Percentiles rank a stretch among this genome's conserved stretches.
Evolutionary conservation across 1,140 invertebrate genomes (phyloP).

Genomic region (Trichonephila clavata): DNA sequence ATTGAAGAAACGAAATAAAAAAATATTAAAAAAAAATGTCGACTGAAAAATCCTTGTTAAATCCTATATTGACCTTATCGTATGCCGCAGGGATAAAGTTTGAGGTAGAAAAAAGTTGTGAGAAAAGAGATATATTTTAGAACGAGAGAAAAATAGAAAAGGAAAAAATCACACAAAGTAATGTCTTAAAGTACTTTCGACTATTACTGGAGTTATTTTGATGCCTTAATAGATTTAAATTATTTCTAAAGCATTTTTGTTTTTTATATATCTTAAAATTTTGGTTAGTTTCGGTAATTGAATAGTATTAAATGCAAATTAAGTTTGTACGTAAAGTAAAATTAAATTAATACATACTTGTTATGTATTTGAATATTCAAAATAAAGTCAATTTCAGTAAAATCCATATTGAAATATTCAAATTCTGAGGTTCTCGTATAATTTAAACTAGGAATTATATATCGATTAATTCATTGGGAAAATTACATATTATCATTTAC

Average conservation of each 20-base stretch:
- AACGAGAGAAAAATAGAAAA: background rate
- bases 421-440: no score
- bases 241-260: background rate
- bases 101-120: background rate
- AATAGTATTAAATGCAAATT: no score
- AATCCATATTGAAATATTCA: no score
- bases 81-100: conserved; percentile 25
- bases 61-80: conserved; percentile 59
- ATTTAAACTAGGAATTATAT: no score
- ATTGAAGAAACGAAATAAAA: background rate
- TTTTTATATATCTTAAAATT: background rate
- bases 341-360: no score
- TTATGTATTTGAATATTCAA: no score
- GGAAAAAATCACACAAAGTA: background rate
- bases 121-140: conserved; percentile 15
- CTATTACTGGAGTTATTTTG: background rate
- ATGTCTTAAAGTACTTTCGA: no score
- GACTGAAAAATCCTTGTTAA: conserved; percentile 57
- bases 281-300: no score
- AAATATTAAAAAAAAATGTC: background rate
- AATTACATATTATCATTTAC: no score
- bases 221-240: background rate
- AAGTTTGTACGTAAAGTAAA: no score
- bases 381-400: no score
- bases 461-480: no score